phyloP scores from a whole-genome alignment of 35 echinoderm and acorn worm species.

The Diadema setosum region DNA sequence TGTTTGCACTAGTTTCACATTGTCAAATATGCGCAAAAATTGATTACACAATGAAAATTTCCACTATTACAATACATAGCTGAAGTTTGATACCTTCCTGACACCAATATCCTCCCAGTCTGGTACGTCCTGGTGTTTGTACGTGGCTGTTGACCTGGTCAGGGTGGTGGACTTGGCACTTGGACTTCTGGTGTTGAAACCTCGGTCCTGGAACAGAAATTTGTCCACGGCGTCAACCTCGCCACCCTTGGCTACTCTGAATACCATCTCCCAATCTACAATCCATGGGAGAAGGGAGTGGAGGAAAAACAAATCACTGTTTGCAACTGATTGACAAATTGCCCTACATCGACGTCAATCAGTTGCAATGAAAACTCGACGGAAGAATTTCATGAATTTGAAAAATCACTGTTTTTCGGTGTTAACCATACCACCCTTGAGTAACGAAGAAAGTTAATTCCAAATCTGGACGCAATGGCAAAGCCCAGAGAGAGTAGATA shows the following conservation, averaged over 20 bases:
- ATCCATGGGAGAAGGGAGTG: too few relatives aligned
- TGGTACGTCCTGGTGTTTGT: background rate
- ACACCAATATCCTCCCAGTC: constrained; percentile 14
- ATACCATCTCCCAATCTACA: constrained; percentile 78
- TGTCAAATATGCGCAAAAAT: background rate
- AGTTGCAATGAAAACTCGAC: too few relatives aligned
- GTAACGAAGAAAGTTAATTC: too few relatives aligned
- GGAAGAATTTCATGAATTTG: too few relatives aligned
- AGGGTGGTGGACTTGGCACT: constrained; percentile 8
- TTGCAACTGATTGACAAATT: too few relatives aligned
- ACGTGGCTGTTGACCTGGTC: background rate
- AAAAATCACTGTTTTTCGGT: too few relatives aligned
- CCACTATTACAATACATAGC: background rate
- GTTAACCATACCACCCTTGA: too few relatives aligned
- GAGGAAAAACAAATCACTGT: too few relatives aligned
- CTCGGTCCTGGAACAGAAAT: constrained; percentile 1
- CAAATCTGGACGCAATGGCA: too few relatives aligned
- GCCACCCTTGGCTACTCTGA: constrained; percentile 28
- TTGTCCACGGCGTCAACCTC: background rate
- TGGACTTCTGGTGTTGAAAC: background rate
- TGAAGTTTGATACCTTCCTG: constrained; percentile 25
- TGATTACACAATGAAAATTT: background rate
- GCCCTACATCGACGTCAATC: too few relatives aligned
- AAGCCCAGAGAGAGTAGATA: too few relatives aligned
- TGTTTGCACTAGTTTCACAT: background rate